phyloP scores from a whole-genome alignment of 2,888 invertebrate genomes.

The Electrophaes corylata region DNA sequence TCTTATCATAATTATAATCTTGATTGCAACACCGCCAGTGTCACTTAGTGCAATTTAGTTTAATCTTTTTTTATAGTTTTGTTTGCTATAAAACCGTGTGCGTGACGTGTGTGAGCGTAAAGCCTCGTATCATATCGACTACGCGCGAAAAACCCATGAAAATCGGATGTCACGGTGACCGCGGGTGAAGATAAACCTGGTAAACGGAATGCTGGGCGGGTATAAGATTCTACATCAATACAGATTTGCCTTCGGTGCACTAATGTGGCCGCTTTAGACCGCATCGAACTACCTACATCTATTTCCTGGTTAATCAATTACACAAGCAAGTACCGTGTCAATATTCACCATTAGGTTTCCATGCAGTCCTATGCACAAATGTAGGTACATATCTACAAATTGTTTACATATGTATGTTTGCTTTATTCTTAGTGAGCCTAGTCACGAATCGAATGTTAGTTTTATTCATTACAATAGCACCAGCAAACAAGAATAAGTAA shows the following conservation, averaged over 20 bases:
- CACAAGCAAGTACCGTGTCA: constrained; percentile 38
- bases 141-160: not conserved
- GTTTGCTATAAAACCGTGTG: constrained; percentile 21
- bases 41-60: constrained; percentile 23
- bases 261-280: constrained; percentile 44
- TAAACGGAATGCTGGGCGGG: not conserved
- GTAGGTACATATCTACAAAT: not conserved
- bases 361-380: not conserved
- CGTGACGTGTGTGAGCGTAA: not conserved
- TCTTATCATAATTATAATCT: constrained; percentile 11
- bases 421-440: constrained; percentile 9
- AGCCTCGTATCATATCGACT: not conserved
- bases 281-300: constrained; percentile 47
- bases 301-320: constrained; percentile 45
- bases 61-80: constrained; percentile 25
- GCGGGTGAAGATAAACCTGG: constrained; percentile 11
- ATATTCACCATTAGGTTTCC: constrained; percentile 38
- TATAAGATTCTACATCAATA: constrained; percentile 12
- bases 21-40: constrained; percentile 21
- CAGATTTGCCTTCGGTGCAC: constrained; percentile 16
- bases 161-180: not conserved
- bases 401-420: constrained; percentile 3
- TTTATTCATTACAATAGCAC: not conserved
- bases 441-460: constrained; percentile 16
- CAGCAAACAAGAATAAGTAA: constrained; percentile 14